Evolutionary conservation across 2,888 invertebrate genomes (phyloP), one percentile per base, ranked within the genome.

Genomic region (Drosophila leonis): DNA sequence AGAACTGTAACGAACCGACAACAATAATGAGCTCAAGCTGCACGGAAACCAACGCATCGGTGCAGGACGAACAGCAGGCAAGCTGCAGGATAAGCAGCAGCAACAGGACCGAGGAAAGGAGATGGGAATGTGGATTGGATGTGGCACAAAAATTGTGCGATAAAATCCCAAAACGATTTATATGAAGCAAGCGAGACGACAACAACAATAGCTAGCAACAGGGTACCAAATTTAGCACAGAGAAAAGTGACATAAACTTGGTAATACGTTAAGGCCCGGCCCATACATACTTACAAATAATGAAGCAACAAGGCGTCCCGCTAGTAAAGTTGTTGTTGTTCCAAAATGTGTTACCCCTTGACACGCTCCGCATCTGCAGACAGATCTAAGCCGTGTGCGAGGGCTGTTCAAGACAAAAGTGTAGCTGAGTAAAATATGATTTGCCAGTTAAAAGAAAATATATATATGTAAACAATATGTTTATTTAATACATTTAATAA

Each of bases 91-190:
- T 71, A 42, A 65, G 56, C 55, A 48, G 52, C 39, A 42, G 49
- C 46, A 55, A 42, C 44, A 52, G 56, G 29, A 24, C 9, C 2
- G 52, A 10, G 52, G 0, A 1, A 12, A 1, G 15, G 37, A 15
- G 15, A 5, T n/a, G 37, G 10, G 3, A n/a, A n/a, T 24, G 33
- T 5, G 33, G 20, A 52, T 33, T 24, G 35, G 24, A 60, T 70
- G 65, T 57, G 70, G 66, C 57, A 51, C 59, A 60, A 82, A 77
- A 82, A 76, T 75, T 66, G 74, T 83, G 76, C 79, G 75, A 70
- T 76, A 72, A 87, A 89, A 82, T 85, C 85, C 85, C 90, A 87
- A 85, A 89, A 84, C 88, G 87, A 85, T 85, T 89, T 85, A 87
- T 89, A 77, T 72, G 82, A 76, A 72, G 72, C 82, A 72, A 73